Evolutionary conservation across 2,888 invertebrate species (phyloP).

Genomic region (Drosophila lacicola): DNA sequence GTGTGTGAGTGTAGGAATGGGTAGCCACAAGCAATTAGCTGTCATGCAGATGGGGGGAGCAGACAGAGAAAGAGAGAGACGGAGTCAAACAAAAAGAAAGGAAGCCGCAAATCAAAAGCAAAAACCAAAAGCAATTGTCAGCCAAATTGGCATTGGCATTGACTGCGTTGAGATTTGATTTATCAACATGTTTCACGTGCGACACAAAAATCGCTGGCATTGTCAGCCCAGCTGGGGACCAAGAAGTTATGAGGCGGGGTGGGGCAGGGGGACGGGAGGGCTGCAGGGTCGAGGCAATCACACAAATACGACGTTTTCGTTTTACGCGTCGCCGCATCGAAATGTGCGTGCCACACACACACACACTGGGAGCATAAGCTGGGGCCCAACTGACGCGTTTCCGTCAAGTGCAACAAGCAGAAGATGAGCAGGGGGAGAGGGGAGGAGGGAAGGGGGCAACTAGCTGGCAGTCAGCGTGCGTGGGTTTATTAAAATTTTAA

Average conservation of each 20-base stretch:
- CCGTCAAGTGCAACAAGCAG: constrained; percentile 79
- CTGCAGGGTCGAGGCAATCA: constrained; percentile 52
- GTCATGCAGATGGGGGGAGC: constrained; percentile 47
- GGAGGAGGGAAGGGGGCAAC: not conserved
- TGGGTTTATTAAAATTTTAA: constrained; percentile 80
- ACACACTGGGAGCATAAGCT: constrained; percentile 3
- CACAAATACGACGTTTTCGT: constrained; percentile 76
- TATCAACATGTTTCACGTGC: constrained; percentile 78
- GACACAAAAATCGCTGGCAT: constrained; percentile 59
- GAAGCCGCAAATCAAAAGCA: constrained; percentile 60
- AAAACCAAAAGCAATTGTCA: constrained; percentile 74
- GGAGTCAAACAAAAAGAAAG: constrained; percentile 16
- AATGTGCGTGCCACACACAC: constrained; percentile 72
- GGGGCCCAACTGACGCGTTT: constrained; percentile 70
- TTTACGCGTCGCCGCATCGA: constrained; percentile 77
- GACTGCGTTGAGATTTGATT: constrained; percentile 77
- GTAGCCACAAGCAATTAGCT: constrained; percentile 63
- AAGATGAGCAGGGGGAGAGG: constrained; percentile 21
- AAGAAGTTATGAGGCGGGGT: constrained; percentile 3
- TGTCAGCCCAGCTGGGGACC: constrained; percentile 71
- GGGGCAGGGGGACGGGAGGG: not conserved
- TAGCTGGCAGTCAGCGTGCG: constrained; percentile 58
- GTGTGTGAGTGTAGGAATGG: not conserved
- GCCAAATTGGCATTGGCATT: constrained; percentile 78
- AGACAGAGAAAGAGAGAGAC: not conserved